Conservation (phyloP, 2,797 vertebrate genomes). For the Leptodactylus fallax region DNA sequence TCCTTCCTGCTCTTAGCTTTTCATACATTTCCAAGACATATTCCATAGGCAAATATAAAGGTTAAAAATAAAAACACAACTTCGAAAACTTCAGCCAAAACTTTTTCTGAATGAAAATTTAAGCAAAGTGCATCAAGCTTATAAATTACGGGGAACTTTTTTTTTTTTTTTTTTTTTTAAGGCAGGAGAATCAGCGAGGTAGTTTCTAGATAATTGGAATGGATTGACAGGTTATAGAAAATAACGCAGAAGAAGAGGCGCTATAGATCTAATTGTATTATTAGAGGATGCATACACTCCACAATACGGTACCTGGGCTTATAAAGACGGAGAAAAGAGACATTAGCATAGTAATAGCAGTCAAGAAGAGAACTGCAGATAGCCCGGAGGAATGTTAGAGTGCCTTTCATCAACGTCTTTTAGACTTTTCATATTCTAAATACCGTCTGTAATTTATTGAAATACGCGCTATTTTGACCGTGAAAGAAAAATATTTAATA, state of each 20-base stretch:
- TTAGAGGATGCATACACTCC: slow-evolving; percentile 21
- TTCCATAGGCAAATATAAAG: neutral
- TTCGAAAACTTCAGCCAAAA: neutral
- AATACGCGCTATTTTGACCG: slow-evolving; percentile 4
- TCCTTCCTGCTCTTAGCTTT: no score
- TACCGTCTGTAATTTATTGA: slow-evolving; percentile 45
- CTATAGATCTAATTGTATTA: slow-evolving; percentile 18
- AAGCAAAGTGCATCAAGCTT: neutral
- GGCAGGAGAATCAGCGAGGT: neutral
- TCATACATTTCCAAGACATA: no score
- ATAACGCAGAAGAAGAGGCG: neutral
- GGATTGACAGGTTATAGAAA: slow-evolving; percentile 14
- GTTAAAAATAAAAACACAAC: neutral
- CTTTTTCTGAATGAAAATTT: neutral
- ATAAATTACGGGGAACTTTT: slow-evolving; percentile 13
- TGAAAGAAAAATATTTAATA: slow-evolving; percentile 41
- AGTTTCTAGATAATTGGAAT: slow-evolving; percentile 17
- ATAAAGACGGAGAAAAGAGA: slow-evolving; percentile 23
- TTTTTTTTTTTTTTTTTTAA: neutral
- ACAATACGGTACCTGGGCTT: slow-evolving; percentile 47
- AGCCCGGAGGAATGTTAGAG: slow-evolving; percentile 24
- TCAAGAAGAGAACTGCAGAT: neutral
- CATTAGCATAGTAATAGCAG: slow-evolving; percentile 59
- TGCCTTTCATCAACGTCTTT: slow-evolving; percentile 39
- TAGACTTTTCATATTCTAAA: slow-evolving; percentile 50